Base-by-base conservation (phyloP, 2,888 invertebrate species). In the Caenorhabditis parvicauda region DNA sequence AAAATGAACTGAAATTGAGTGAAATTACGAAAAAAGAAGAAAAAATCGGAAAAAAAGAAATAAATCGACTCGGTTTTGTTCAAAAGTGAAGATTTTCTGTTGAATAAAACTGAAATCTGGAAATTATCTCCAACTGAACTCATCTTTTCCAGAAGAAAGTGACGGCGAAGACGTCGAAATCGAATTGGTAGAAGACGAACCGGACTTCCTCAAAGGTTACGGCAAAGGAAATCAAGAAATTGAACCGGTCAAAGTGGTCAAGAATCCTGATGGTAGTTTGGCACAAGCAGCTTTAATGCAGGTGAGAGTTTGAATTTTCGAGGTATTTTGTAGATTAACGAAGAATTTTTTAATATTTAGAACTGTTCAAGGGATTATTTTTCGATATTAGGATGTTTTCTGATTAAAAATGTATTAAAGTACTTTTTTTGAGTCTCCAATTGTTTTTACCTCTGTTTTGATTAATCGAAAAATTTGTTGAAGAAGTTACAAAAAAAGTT, bases 251-350 rank as follows among this genome's bases (percentile, higher is more conserved):
- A 81, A 81, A 50, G 79, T 81, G 19, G 75, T 83, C 14, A 77
- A 85, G 85, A 99, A 99, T 86, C 98, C 98, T 0, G 98, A 99
- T 82, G 98, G 98, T 0, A 95, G 95, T 0, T 83, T 99, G 22
- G 96, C 96, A 0, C 98, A 98, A 78, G 94, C 98, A 0, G 98
- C 98, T 0, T 94, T 99, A 92, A 99, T 94, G 94, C 98, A 98
- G 63, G 63, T 62, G 57, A 21, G 48, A n/a, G 29, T 56, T 53
- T 19, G n/a, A n/a, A n/a, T n/a, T n/a, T n/a, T n/a, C n/a, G n/a
- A 28, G 14, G 1, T 9, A 27, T 44, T 28, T 12, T n/a, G n/a
- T n/a, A n/a, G n/a, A 25, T 44, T 32, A 9, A 9, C 9, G 35
- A n/a, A n/a, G 35, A n/a, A 12, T 32, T 32, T 32, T 32, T 32